These are phyloP conservation scores for Acrocephalus kingi DNA, from an alignment of 2,113 vertebrate species.

Conservation along the genomic window DNA sequence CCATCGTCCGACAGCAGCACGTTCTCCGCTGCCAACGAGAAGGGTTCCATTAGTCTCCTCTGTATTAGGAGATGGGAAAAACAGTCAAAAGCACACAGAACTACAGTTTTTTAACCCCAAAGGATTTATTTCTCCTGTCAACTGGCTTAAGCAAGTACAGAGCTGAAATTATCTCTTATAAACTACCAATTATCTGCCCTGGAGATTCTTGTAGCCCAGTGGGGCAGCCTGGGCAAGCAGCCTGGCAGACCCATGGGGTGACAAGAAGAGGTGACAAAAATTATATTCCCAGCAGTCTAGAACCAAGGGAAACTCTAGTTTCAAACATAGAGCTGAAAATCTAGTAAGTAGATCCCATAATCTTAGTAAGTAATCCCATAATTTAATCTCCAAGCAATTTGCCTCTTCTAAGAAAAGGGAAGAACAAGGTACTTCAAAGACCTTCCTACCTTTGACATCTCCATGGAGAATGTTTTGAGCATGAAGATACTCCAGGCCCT, in stretches of 20 bases:
- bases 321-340: not conserved
- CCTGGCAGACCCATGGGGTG: not conserved
- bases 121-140: not conserved
- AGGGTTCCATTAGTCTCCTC: not conserved
- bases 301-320: not conserved
- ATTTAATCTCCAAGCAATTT: not conserved
- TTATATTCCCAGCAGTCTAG: not conserved
- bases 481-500: constrained; percentile 86
- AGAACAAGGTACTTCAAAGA: not conserved
- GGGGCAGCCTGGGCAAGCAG: not conserved
- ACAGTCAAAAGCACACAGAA: not conserved
- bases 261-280: not conserved
- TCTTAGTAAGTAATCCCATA: not conserved
- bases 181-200: not conserved
- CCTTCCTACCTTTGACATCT: constrained; percentile 89
- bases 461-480: constrained; percentile 86
- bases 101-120: not conserved
- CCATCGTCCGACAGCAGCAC: constrained; percentile 89
- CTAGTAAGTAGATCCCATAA: not conserved
- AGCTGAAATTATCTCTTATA: not conserved
- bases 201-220: not conserved
- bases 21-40: constrained; percentile 86
- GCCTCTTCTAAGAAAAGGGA: not conserved
- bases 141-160: not conserved
- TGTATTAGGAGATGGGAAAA: not conserved